Evolutionary conservation across 2,888 invertebrate species (phyloP).

Genomic region (Lycia hirtaria): DNA sequence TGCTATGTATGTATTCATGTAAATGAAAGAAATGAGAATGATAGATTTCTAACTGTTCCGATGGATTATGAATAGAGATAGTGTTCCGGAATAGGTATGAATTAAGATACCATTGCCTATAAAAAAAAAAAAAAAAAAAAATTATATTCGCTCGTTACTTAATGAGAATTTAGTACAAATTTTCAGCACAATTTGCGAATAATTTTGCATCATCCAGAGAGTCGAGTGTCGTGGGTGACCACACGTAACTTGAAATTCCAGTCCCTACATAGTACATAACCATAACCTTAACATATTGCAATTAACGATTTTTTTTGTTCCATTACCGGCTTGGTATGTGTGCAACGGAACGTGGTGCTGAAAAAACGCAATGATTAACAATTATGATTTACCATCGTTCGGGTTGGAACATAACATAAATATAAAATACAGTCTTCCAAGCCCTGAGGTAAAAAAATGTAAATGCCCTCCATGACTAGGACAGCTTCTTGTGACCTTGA

Average conservation of each 20-base stretch:
- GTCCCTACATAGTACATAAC: constrained; percentile 39
- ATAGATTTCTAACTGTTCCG: too few relatives aligned
- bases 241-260: constrained; percentile 49
- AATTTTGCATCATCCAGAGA: constrained; percentile 27
- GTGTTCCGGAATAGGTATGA: too few relatives aligned
- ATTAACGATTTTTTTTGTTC: constrained; percentile 45
- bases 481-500: constrained; percentile 83
- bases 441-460: constrained; percentile 73
- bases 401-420: constrained; percentile 43
- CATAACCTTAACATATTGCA: constrained; percentile 40
- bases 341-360: constrained; percentile 34
- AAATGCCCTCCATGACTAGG: constrained; percentile 82
- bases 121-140: too few relatives aligned
- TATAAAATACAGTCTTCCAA: constrained; percentile 61
- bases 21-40: too few relatives aligned
- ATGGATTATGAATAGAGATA: too few relatives aligned
- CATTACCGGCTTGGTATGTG: constrained; percentile 41
- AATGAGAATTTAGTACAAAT: background rate
- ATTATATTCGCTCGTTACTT: too few relatives aligned
- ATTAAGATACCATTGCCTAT: too few relatives aligned
- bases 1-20: too few relatives aligned
- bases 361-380: constrained; percentile 42
- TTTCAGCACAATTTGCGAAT: constrained; percentile 3
- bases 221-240: constrained; percentile 39
- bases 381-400: constrained; percentile 39